Percentiles rank a stretch among this genome's conserved stretches.
Conservation (phyloP, 2,888 invertebrate genomes). For the Noctua pronuba region DNA sequence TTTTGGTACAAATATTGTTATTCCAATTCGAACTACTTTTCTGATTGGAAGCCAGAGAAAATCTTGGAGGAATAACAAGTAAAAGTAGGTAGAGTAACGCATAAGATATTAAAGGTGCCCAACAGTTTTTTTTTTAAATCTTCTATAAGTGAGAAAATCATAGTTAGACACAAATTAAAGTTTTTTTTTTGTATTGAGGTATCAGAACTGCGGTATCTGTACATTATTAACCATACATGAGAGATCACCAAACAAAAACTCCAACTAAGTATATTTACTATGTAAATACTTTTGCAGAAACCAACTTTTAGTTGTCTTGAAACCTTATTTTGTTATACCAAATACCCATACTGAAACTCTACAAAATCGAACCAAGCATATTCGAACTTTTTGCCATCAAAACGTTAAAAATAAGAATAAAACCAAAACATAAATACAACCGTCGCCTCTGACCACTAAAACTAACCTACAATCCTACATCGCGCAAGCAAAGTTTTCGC, state of each 20-base stretch:
- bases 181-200: neutral
- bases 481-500: slow-evolving; percentile 79
- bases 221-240: neutral
- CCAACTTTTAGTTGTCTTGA: no score
- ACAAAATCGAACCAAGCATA: neutral
- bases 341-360: neutral
- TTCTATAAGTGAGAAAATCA: neutral
- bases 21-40: neutral
- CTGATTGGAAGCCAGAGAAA: neutral
- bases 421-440: neutral
- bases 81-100: neutral
- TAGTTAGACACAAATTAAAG: neutral
- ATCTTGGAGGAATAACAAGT: neutral
- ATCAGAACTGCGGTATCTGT: neutral
- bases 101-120: no score
- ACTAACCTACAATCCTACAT: slow-evolving; percentile 71
- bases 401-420: neutral
- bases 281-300: neutral
- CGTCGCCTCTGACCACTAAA: slow-evolving; percentile 37
- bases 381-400: neutral
- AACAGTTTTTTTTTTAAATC: neutral
- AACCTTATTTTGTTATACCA: no score
- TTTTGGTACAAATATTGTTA: neutral
- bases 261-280: neutral
- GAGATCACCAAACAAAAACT: neutral